These are phyloP conservation scores for Acanthornis magna DNA, from an alignment of 2,797 vertebrate species.

Conservation along the genomic window DNA sequence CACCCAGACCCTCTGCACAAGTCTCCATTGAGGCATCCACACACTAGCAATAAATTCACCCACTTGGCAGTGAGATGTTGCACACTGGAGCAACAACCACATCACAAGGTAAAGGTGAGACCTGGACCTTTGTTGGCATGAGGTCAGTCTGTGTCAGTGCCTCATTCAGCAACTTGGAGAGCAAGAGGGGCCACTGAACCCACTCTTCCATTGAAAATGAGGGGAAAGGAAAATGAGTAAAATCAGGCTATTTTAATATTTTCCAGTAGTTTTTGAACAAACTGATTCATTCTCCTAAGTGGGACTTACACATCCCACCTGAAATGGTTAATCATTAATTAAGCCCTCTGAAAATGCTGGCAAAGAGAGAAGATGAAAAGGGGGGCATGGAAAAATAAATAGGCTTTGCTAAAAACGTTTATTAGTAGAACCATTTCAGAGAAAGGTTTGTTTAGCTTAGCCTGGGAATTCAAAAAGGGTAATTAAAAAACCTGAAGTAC, in stretches of 20 bases:
- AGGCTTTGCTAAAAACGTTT: neutral
- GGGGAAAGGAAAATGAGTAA: neutral
- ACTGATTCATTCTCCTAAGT: neutral
- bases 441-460: neutral
- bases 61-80: neutral
- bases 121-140: fast-evolving
- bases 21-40: neutral
- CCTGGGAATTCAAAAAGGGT: neutral
- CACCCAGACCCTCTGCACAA: neutral
- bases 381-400: neutral
- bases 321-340: neutral
- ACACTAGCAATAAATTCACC: neutral
- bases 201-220: neutral
- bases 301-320: neutral
- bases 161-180: neutral
- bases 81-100: neutral
- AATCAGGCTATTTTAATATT: neutral
- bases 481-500: neutral
- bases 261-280: neutral
- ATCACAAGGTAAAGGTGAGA: neutral
- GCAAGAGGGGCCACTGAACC: neutral
- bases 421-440: neutral
- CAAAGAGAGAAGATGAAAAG: neutral
- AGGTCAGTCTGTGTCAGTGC: neutral
- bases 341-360: neutral